phyloP scores from a whole-genome alignment of 64 coral and sea anemone genomes.

The Porites lutea region DNA sequence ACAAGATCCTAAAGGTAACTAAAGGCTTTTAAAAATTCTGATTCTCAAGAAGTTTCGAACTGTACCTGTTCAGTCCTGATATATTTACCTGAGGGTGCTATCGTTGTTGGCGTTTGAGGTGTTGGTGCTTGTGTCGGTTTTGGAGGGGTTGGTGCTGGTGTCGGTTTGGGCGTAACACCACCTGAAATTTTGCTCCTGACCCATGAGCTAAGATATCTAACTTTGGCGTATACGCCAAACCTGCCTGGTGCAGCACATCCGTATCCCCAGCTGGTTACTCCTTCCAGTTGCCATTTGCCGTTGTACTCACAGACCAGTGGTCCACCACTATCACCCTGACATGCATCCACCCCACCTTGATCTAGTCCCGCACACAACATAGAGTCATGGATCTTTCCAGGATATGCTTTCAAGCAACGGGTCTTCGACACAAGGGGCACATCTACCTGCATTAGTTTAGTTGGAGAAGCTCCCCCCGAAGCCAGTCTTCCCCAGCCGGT shows the following conservation, averaged over 20 bases:
- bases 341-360: slow-evolving; percentile 45
- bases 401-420: slow-evolving; percentile 2
- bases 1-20: too few relatives aligned
- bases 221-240: slow-evolving; percentile 43
- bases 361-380: slow-evolving; percentile 62
- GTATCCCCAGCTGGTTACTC: slow-evolving; percentile 48
- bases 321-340: slow-evolving; percentile 59
- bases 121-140: background rate
- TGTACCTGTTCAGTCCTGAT: too few relatives aligned
- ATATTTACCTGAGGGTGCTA: background rate
- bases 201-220: slow-evolving; percentile 19
- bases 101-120: background rate
- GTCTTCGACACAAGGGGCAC: slow-evolving; percentile 35
- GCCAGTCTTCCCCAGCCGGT: slow-evolving; percentile 59
- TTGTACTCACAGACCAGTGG: slow-evolving; percentile 56
- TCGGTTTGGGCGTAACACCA: background rate
- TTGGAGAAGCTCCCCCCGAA: slow-evolving; percentile 33
- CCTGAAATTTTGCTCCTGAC: slow-evolving; percentile 7
- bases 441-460: slow-evolving; percentile 39
- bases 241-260: slow-evolving; percentile 11
- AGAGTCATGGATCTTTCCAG: slow-evolving; percentile 54
- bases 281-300: slow-evolving; percentile 37
- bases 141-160: background rate
- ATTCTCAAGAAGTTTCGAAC: too few relatives aligned
- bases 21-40: too few relatives aligned